These are phyloP conservation scores for Heliconius sara DNA, from an alignment of 2,888 invertebrate genomes.

Conservation along the genomic window DNA sequence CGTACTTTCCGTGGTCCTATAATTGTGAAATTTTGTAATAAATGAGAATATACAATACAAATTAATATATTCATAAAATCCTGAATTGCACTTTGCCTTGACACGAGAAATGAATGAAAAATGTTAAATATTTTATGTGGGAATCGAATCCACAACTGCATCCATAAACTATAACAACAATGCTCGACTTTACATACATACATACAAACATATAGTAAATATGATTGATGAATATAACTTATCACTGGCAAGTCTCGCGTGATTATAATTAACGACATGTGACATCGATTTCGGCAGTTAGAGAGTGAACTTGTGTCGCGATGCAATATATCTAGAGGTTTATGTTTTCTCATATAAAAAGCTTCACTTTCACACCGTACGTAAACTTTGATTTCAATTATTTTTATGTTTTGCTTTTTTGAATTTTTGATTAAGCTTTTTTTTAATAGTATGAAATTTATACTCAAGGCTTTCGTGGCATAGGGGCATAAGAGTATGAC, in stretches of 20 bases:
- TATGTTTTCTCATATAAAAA: conserved; percentile 15
- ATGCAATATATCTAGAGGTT: conserved; percentile 15
- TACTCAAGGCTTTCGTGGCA: too few relatives aligned
- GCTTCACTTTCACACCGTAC: neutral
- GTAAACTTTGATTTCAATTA: neutral
- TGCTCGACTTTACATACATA: neutral
- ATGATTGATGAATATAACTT: conserved; percentile 28
- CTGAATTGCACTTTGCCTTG: too few relatives aligned
- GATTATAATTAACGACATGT: conserved; percentile 32
- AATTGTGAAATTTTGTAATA: too few relatives aligned
- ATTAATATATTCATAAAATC: too few relatives aligned
- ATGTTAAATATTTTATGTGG: too few relatives aligned
- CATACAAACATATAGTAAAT: conserved; percentile 7
- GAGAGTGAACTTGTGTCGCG: conserved; percentile 10
- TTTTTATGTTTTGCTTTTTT: neutral
- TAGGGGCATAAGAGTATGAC: too few relatives aligned
- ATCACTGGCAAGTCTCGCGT: conserved; percentile 11
- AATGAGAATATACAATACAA: too few relatives aligned
- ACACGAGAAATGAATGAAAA: too few relatives aligned
- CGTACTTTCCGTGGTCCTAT: too few relatives aligned
- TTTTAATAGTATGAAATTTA: neutral
- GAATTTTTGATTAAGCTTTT: neutral
- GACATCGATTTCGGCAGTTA: conserved; percentile 11
- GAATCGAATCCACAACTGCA: neutral
- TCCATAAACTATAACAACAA: neutral